These are phyloP conservation scores for Tetheella fluctuosa DNA, from an alignment of 2,888 invertebrate genomes.

Conservation along the genomic window DNA sequence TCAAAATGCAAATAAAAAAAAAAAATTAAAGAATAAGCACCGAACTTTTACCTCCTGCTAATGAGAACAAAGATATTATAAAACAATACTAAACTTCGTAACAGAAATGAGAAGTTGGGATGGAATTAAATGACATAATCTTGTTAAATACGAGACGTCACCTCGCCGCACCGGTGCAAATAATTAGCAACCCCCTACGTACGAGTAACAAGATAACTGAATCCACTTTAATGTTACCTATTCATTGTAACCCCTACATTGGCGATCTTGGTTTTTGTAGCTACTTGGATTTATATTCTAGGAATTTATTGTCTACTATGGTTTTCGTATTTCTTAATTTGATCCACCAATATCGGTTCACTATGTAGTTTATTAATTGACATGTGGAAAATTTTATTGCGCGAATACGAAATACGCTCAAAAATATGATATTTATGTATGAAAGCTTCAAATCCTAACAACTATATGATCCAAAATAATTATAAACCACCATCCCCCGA, in stretches of 20 bases:
- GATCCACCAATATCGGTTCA: no score
- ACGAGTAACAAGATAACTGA: slow-evolving; percentile 61
- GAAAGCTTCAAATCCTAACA: no score
- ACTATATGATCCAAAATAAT: slow-evolving; percentile 69
- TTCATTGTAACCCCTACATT: slow-evolving; percentile 44
- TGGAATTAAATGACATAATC: slow-evolving; percentile 52
- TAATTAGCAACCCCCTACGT: slow-evolving; percentile 69
- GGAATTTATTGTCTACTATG: no score
- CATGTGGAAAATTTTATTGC: no score
- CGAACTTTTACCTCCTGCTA: slow-evolving; percentile 25
- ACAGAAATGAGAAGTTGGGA: slow-evolving; percentile 16
- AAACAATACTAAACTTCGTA: slow-evolving; percentile 14
- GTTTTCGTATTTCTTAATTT: no score
- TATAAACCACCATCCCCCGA: slow-evolving; percentile 69
- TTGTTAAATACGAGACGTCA: slow-evolving; percentile 52
- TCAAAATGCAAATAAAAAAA: no score
- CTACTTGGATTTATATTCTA: no score
- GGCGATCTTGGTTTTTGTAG: background rate
- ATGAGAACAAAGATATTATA: slow-evolving; percentile 31
- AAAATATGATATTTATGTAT: slow-evolving; percentile 7
- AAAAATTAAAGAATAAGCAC: slow-evolving; percentile 11
- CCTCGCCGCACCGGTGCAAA: slow-evolving; percentile 60
- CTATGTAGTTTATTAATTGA: no score
- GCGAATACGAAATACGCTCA: no score
- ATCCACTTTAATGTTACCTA: slow-evolving; percentile 64